Evolutionary conservation across 2,888 invertebrate genomes (phyloP).

Genomic region (Drosophila pseudotalamancana): DNA sequence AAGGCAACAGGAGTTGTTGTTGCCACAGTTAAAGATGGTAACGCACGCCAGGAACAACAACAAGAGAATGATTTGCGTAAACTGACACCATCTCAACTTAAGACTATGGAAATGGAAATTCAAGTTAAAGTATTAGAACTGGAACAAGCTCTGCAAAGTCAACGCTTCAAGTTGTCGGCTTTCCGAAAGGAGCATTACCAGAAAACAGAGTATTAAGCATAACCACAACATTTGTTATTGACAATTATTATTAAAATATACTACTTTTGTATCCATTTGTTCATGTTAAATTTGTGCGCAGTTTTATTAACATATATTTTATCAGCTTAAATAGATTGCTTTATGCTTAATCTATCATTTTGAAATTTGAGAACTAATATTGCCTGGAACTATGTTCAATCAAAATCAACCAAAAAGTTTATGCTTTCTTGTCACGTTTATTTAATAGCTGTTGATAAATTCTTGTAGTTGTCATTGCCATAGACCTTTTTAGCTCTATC

Average conservation of each 20-base stretch:
- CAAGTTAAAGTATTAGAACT: constrained; percentile 97
- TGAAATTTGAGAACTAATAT: background rate
- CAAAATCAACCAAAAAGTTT: background rate
- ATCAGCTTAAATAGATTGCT: background rate
- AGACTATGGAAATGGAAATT: constrained; percentile 98
- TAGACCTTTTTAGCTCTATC: constrained; percentile 87
- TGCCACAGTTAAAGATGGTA: constrained; percentile 95
- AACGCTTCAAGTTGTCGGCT: constrained; percentile 93
- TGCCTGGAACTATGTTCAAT: background rate
- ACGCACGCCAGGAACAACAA: constrained; percentile 93
- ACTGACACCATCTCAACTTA: constrained; percentile 96
- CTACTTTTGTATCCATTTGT: constrained; percentile 25
- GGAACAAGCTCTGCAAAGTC: constrained; percentile 95
- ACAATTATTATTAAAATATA: constrained; percentile 31
- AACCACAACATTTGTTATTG: constrained; percentile 20
- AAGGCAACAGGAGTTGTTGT: constrained; percentile 96
- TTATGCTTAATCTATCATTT: background rate
- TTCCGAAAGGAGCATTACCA: constrained; percentile 95
- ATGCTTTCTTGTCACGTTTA: constrained; percentile 58
- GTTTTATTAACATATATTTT: too few species aligned
- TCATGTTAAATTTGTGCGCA: constrained; percentile 11
- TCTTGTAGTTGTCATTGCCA: constrained; percentile 72
- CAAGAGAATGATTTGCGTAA: constrained; percentile 96
- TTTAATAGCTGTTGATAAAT: constrained; percentile 74
- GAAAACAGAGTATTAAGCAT: constrained; percentile 77